phyloP scores from a whole-genome alignment of 1,140 invertebrate genomes.

The Ganaspis sp. region DNA sequence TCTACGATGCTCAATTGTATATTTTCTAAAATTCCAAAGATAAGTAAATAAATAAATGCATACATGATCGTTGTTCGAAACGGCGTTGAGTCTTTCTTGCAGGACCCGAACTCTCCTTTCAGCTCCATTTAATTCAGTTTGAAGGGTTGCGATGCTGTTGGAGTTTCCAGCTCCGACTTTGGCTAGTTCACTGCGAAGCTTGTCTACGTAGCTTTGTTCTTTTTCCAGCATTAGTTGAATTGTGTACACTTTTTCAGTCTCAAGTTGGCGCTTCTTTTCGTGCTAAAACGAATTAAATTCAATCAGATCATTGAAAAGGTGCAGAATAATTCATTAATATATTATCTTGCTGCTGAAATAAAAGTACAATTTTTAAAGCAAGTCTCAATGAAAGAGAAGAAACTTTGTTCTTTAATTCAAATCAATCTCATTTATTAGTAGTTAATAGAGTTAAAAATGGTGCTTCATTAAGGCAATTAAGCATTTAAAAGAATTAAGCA shows the following conservation, averaged over 20 bases:
- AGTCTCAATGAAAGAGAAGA: neutral
- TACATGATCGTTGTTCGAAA: slow-evolving; percentile 71
- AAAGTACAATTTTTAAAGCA: neutral
- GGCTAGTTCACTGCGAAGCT: slow-evolving; percentile 79
- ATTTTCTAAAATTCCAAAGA: neutral
- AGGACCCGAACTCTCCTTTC: slow-evolving; percentile 80
- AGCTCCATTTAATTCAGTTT: slow-evolving; percentile 78
- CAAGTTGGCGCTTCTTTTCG: slow-evolving; percentile 86
- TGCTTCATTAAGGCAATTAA: neutral
- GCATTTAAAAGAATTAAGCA: neutral
- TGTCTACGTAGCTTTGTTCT: slow-evolving; percentile 86
- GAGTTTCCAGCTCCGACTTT: slow-evolving; percentile 74
- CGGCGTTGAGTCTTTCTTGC: slow-evolving; percentile 78
- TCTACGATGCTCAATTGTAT: neutral
- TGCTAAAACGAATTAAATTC: slow-evolving; percentile 76
- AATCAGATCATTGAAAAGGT: neutral
- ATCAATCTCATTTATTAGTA: neutral
- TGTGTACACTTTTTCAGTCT: slow-evolving; percentile 85
- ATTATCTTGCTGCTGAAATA: neutral
- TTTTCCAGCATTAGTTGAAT: slow-evolving; percentile 88
- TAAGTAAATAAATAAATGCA: slow-evolving; percentile 31
- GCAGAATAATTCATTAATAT: neutral
- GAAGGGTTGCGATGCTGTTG: slow-evolving; percentile 70
- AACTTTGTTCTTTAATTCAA: neutral
- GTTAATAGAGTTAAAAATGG: slow-evolving; percentile 9